Evolutionary conservation across 2,113 vertebrate genomes (phyloP).

Genomic region (Pycnonotus jocosus): DNA sequence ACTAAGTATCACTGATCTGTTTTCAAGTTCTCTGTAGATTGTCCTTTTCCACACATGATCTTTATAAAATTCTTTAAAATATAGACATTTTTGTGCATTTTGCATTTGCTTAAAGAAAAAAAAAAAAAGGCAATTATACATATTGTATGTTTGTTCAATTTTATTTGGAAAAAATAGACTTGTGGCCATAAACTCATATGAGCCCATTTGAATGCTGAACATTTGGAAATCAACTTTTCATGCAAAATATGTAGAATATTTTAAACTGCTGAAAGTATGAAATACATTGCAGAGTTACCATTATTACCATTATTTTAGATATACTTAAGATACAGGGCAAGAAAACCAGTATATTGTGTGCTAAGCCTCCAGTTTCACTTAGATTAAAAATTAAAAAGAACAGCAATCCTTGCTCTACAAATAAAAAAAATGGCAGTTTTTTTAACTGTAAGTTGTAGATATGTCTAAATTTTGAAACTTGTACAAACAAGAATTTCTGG

Average conservation of each 20-base stretch:
- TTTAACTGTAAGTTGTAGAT: background rate
- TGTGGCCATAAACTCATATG: background rate
- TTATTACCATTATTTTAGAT: background rate
- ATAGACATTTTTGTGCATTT: accelerated
- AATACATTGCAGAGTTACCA: background rate
- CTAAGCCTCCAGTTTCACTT: background rate
- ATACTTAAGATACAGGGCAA: background rate
- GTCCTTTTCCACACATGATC: accelerated
- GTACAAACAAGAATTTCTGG: background rate
- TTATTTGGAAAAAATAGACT: background rate
- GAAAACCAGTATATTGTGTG: background rate
- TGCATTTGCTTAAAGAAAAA: background rate
- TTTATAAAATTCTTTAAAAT: background rate
- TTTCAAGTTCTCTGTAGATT: background rate
- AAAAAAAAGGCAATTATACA: background rate
- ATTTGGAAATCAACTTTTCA: background rate
- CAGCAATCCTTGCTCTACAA: background rate
- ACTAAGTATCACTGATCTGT: background rate
- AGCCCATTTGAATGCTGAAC: background rate
- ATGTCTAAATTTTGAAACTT: background rate
- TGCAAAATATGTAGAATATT: background rate
- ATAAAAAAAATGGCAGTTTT: background rate
- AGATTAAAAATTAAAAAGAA: background rate
- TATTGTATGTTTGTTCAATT: background rate
- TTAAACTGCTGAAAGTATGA: background rate